Evolutionary conservation across 2,113 vertebrate genomes (phyloP).

Genomic region (Passer montanus): DNA sequence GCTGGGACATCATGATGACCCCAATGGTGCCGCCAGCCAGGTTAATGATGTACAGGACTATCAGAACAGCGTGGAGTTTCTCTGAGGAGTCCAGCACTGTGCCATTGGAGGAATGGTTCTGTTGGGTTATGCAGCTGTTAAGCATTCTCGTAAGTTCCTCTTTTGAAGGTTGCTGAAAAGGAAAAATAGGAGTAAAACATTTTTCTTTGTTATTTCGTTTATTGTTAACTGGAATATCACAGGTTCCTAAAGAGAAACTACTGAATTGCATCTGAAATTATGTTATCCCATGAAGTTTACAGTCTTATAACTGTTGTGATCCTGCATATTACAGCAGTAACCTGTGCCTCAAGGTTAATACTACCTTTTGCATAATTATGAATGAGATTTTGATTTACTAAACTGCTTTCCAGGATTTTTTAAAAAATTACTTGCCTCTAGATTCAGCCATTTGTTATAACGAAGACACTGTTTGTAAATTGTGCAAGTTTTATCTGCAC

Average conservation of each 20-base stretch:
- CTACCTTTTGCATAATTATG: background rate
- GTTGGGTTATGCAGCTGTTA: background rate
- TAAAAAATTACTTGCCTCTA: background rate
- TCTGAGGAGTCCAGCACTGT: background rate
- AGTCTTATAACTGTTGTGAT: background rate
- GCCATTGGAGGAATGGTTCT: background rate
- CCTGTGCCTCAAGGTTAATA: background rate
- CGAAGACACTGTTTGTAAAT: rapidly evolving
- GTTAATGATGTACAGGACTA: constrained; percentile 21
- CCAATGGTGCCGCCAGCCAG: constrained; percentile 51
- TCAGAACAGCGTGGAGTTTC: background rate
- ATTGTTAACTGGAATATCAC: background rate
- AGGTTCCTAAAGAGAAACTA: background rate
- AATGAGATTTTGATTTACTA: background rate
- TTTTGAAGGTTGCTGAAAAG: background rate
- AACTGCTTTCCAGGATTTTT: background rate
- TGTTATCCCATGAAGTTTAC: background rate
- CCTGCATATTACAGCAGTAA: background rate
- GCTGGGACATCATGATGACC: constrained; percentile 30
- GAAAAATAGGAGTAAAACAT: background rate
- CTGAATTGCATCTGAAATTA: background rate
- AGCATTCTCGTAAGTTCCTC: background rate
- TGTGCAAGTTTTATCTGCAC: background rate
- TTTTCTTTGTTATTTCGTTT: background rate
- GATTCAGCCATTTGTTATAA: background rate